Evolutionary conservation across 2,113 vertebrate genomes (phyloP), one percentile per base, ranked within the genome.

Genomic region (Mesoclemmys tuberculata): DNA sequence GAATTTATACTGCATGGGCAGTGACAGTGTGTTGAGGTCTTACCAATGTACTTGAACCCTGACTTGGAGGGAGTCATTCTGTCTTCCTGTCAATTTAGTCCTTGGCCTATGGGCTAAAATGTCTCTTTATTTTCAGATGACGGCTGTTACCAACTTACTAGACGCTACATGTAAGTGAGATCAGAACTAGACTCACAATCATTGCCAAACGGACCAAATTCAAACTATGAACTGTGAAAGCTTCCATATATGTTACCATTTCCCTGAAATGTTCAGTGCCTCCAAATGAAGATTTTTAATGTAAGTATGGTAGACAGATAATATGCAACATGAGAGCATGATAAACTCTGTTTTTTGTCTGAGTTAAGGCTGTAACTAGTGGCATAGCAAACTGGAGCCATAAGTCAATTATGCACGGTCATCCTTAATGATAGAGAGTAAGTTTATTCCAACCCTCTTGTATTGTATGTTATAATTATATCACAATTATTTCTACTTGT

Each of bases 401-500:
- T 93, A 93, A 94, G 80, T 92, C 85, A 91, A 90, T 94, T 94
- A 91, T 64, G 79, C 85, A 90, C 90, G 89, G 80, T 82, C 90
- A 97, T 94, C 54, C 93, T 87, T 97, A 89, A 95, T 91, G 29
- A 95, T 51, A 77, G 77, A 95, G 94, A 97, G 95, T 91, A 92
- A 87, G 96, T 97, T 97, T 96, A 95, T 96, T 97, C 86, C 91
- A 93, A 54, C 61, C 80, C 82, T 96, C 95, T 79, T 92, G 55
- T 90, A 93, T 78, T 91, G 75, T 92, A 95, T 93, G 85, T 95
- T 97, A 21, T 75, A 24, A 93, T 90, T 90, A 79, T 95, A 91
- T 94, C 90, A 89, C 97, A 96, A 95, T 93, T 93, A 85, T 92
- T 93, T 97, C 92, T 84, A 82, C 13, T 75, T 95, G 74, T 84